phyloP scores from a whole-genome alignment of 2,797 vertebrate genomes.

The Hemibagrus guttatus region DNA sequence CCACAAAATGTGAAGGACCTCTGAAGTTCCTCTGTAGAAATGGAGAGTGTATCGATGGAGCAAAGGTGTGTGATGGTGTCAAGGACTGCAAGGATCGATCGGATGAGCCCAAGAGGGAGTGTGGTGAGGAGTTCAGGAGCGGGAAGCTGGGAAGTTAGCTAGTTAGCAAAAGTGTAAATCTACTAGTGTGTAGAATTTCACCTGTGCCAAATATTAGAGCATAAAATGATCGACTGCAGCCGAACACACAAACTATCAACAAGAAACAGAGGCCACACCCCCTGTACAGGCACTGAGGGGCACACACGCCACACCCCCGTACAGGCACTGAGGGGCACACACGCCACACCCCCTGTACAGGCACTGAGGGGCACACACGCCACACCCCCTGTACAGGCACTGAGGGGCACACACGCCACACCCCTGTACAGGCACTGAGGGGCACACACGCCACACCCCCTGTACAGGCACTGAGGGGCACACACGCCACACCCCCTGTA shows the following conservation, averaged over 20 bases:
- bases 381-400: no score
- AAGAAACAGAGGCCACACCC: neutral
- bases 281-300: no score
- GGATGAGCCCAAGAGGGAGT: conserved; percentile 94
- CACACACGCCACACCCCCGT: no score
- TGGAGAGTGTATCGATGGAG: conserved; percentile 92
- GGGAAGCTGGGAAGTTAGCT: neutral
- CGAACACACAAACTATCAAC: neutral
- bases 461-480: no score
- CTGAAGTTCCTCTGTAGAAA: conserved; percentile 94
- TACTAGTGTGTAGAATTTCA: neutral
- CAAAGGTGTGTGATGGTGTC: conserved; percentile 90
- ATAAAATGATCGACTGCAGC: neutral
- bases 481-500: no score
- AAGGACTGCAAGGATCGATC: conserved; percentile 96
- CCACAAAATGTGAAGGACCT: conserved; percentile 89
- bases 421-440: no score
- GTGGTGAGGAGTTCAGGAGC: conserved; percentile 78
- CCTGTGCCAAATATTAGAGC: neutral
- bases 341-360: no score
- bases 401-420: no score
- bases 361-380: no score
- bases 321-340: no score
- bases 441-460: no score
- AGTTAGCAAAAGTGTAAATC: neutral